A percentile compares a stretch with the other conserved stretches of the same genome.
phyloP scores from a whole-genome alignment of 2,113 vertebrate genomes.

The Pelusios castaneus region DNA sequence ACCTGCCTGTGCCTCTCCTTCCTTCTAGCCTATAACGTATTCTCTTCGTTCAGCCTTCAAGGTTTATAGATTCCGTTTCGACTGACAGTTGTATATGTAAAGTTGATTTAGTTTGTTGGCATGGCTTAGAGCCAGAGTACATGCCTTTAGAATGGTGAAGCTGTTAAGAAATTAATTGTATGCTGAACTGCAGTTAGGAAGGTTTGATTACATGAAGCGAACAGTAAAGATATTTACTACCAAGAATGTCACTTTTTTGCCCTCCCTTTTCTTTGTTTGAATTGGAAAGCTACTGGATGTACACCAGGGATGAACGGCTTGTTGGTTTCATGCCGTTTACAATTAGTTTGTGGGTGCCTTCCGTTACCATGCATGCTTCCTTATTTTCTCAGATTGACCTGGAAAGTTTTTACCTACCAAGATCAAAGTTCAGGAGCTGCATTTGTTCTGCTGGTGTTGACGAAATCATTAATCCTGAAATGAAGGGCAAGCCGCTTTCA shows the following conservation, averaged over 20 bases:
- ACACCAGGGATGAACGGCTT: not conserved
- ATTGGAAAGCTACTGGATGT: slow-evolving; percentile 9
- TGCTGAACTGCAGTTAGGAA: slow-evolving; percentile 49
- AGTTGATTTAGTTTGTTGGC: slow-evolving; percentile 9
- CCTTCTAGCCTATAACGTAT: not conserved
- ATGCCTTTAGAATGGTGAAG: not conserved
- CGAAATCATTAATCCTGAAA: slow-evolving; percentile 61
- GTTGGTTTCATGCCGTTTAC: not conserved
- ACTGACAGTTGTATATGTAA: not conserved
- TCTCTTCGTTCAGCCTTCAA: not conserved
- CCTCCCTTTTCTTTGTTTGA: not conserved
- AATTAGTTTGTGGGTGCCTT: not conserved
- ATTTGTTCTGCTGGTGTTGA: slow-evolving; percentile 34
- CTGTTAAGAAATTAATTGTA: slow-evolving; percentile 49
- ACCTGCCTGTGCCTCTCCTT: accelerated
- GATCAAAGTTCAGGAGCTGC: not conserved
- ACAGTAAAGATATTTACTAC: not conserved
- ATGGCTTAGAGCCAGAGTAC: not conserved
- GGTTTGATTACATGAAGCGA: too few species aligned
- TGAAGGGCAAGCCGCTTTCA: slow-evolving; percentile 46
- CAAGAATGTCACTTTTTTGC: slow-evolving; percentile 35
- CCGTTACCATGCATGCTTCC: not conserved
- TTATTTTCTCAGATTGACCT: not conserved
- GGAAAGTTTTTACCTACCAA: slow-evolving; percentile 14
- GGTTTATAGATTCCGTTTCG: not conserved